phyloP scores from a whole-genome alignment of 2,113 vertebrate species.

The Hepsetus odoe region DNA sequence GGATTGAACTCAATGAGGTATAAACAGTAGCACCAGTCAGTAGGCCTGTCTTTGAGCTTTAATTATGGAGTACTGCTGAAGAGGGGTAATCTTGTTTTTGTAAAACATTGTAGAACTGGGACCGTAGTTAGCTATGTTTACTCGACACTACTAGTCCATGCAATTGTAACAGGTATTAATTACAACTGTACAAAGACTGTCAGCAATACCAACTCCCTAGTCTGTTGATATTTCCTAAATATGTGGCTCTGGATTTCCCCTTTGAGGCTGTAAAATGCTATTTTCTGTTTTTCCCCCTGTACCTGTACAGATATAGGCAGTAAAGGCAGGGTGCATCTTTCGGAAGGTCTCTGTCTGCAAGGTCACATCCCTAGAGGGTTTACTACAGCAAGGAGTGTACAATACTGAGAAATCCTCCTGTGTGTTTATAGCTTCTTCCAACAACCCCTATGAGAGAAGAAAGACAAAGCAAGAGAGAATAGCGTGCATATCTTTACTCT shows the following conservation, averaged over 20 bases:
- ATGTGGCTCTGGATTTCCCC: background rate
- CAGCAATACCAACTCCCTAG: no score
- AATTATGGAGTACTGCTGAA: no score
- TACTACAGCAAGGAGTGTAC: slow-evolving; percentile 72
- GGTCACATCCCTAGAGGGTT: slow-evolving; percentile 62
- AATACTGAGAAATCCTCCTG: slow-evolving; percentile 70
- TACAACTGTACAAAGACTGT: no score
- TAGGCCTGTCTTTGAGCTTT: no score
- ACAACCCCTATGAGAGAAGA: slow-evolving; percentile 54
- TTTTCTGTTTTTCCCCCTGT: slow-evolving; percentile 19
- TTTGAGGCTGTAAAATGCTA: background rate
- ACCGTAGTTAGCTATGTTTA: no score
- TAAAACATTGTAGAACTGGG: no score
- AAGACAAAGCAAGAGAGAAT: background rate
- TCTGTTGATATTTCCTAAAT: no score
- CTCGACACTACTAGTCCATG: no score
- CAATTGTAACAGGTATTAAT: no score
- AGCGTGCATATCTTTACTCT: background rate
- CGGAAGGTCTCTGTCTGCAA: slow-evolving; percentile 71
- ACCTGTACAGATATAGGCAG: slow-evolving; percentile 75
- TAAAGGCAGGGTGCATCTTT: slow-evolving; percentile 66
- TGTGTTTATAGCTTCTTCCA: slow-evolving; percentile 72
- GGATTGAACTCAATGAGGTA: no score
- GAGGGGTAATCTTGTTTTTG: no score
- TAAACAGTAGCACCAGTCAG: no score